Base-by-base conservation (phyloP, 2,797 vertebrate species). In the Chelidonichthys spinosus region DNA sequence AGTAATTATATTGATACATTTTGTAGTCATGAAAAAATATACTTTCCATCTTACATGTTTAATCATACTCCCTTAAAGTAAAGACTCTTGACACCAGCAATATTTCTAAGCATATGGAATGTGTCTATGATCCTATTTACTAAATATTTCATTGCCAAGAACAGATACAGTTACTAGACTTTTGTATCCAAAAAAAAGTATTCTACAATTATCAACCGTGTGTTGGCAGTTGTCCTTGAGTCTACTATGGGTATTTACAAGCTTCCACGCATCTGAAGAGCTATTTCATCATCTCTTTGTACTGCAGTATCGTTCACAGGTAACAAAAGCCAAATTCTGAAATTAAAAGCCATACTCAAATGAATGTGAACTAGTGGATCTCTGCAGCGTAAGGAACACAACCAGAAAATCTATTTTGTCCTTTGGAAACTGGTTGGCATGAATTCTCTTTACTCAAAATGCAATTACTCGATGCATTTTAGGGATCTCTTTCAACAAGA, bases 381-480 rank as follows among this genome's bases (percentile, higher is more conserved):
- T 14, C 17, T 40, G 52, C n/a, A 40, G 0, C 11, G 1, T 2
- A 53, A 11, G 11, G 18, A 11, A 52, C 15, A 8, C 25, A 25
- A 9, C 8, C 5, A 2, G 3, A 32, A 17, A 43, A 43, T 3
- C 7, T 8, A 8, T 4, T 5, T 3, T 36, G 11, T 11, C 15
- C 63, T 67, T 75, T 54, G 47, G 25, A 61, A 59, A 61, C 18
- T 42, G 32, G 17, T 6, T 60, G 7, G 4, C 6, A 68, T 14
- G 7, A 9, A 37, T 15, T 7, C 11, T 62, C 17, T 50, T 73
- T 14, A 53, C 15, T 33, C n/a, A 25, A 35, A 73, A 55, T 40
- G 17, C 3, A 39, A 15, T 6, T 11, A 43, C 6, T 33, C 39
- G 10, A 36, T 37, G 39, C 2, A 11, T 33, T 61, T 67, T 37